Base-by-base conservation (phyloP, 2,113 vertebrate species). In the Macaca nemestrina region DNA sequence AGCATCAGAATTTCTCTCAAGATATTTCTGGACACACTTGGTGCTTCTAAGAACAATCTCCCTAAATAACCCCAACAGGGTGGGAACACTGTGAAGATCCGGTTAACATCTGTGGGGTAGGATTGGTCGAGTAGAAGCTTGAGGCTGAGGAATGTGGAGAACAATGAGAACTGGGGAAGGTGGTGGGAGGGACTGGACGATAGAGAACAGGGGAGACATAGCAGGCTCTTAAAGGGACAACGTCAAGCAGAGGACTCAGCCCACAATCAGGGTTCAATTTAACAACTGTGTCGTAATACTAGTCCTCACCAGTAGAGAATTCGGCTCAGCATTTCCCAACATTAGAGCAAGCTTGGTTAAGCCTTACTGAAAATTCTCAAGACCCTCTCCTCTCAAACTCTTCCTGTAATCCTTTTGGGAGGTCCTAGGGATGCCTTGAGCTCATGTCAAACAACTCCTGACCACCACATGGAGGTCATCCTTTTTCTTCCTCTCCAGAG, bases 261-360 rank as follows among this genome's bases (percentile, higher is more conserved):
- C 68, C 55, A 45, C 17, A 67, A n/a, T 48, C 6, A 45, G n/a
- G 14, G 32, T 23, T 90, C 93, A 57, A 13, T 14, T 73, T 79
- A 50, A 94, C 92, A 78, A 25, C 32, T 59, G 35, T 22, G 3
- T 40, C 13, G 16, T 22, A 25, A 30, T 38, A 22, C 32, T 40
- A 48, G 35, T 35, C 30, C 83, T 93, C 20, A 23, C 5, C 17
- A 16, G 3, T 38, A 30, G 14, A 67, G 48, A 76, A 45, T 79
- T 93, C 48, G 70, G 64, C 20, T 68, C 13, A 20, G n/a, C n/a
- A 45, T 96, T 92, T 79, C 64, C 50, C 72, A 48, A n/a, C 30
- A 5, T 50, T 40, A 70, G 13, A 82, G 43, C 40, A 48, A 81
- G 48, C 30, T 57, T 88, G 55, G 30, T 84, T 70, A 84, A 45